Conservation (phyloP, 1,140 invertebrate genomes). For the Neelides sp. region DNA sequence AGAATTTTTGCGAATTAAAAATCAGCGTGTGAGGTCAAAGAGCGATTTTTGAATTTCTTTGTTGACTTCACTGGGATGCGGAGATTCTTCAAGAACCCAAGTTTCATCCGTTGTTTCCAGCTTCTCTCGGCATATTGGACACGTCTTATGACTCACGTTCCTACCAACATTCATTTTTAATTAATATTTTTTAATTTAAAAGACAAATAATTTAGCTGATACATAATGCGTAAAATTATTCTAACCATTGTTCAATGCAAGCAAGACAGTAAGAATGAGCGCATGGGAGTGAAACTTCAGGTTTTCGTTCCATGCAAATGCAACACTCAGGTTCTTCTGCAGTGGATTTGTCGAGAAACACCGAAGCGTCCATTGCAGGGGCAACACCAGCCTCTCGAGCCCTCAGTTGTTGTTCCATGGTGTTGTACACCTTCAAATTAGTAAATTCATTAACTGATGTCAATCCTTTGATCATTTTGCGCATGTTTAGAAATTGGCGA, state of each 20-base stretch:
- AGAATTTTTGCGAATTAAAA: too few species aligned
- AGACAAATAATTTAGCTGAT: neutral
- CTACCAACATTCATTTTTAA: constrained; percentile 37
- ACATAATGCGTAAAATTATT: constrained; percentile 11
- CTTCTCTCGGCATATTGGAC: constrained; percentile 51
- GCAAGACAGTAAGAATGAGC: constrained; percentile 51
- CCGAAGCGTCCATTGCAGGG: constrained; percentile 32
- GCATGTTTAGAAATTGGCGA: too few species aligned
- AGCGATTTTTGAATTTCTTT: constrained; percentile 44
- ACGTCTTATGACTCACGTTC: constrained; percentile 52
- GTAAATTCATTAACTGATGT: neutral
- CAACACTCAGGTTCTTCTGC: constrained; percentile 43
- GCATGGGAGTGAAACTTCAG: constrained; percentile 52
- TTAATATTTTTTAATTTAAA: neutral
- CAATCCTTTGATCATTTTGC: neutral
- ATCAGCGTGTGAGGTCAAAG: constrained; percentile 37
- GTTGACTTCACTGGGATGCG: constrained; percentile 46
- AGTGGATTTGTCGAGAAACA: constrained; percentile 34
- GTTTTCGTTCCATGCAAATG: constrained; percentile 54
- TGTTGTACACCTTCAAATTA: constrained; percentile 9
- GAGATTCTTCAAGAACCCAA: constrained; percentile 50
- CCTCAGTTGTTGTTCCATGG: constrained; percentile 11
- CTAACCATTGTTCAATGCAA: constrained; percentile 56
- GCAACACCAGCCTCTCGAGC: constrained; percentile 11
- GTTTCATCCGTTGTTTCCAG: constrained; percentile 49